Conservation (phyloP, 2,113 vertebrate genomes). For the Mesoclemmys tuberculata region DNA sequence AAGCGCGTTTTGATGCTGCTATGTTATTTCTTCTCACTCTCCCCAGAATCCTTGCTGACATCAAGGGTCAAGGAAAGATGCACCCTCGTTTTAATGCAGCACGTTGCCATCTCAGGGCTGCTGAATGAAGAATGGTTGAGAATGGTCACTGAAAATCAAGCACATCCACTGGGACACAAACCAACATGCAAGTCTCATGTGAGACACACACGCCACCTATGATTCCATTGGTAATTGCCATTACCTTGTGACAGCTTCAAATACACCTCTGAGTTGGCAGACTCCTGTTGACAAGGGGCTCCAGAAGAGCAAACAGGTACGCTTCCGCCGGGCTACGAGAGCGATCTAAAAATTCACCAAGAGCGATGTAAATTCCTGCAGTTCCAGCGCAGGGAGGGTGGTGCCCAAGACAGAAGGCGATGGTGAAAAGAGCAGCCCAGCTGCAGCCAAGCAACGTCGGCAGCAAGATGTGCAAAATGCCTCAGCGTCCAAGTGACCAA, state of each 20-base stretch:
- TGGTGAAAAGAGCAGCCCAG: background rate
- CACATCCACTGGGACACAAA: background rate
- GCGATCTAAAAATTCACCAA: background rate
- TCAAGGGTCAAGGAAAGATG: background rate
- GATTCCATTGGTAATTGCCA: background rate
- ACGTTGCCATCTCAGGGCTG: background rate
- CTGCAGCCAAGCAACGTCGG: background rate
- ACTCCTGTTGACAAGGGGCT: background rate
- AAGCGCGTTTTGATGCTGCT: background rate
- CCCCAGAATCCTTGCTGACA: background rate
- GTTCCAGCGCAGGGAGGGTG: background rate
- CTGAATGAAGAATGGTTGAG: background rate
- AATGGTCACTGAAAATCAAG: background rate
- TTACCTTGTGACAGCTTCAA: background rate
- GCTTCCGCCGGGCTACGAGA: background rate
- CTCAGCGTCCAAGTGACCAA: background rate
- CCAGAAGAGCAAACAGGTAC: background rate
- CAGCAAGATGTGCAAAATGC: background rate
- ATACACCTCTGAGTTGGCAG: background rate
- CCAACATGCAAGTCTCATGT: background rate
- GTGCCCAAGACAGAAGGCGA: background rate
- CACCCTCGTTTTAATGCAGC: background rate
- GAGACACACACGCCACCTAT: background rate
- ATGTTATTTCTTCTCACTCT: background rate
- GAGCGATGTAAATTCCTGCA: background rate